These are phyloP conservation scores for Meghimatium bilineatum DNA, from an alignment of 2,888 invertebrate species.

Conservation along the genomic window DNA sequence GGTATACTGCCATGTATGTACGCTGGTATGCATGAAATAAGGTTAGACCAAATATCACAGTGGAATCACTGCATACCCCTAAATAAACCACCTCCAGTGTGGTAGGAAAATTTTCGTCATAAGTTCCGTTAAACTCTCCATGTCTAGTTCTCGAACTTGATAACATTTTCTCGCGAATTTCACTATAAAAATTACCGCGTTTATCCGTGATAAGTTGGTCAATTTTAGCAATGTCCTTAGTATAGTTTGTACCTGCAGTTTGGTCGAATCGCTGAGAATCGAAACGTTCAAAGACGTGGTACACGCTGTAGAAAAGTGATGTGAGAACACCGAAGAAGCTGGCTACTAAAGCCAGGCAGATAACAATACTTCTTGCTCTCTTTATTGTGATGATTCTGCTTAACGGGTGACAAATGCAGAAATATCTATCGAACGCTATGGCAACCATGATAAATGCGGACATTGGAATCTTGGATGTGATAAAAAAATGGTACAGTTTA, in stretches of 20 bases:
- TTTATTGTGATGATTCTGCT: slow-evolving; percentile 57
- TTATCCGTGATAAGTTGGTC: background rate
- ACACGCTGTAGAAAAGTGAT: slow-evolving; percentile 62
- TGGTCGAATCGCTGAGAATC: slow-evolving; percentile 27
- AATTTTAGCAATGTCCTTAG: background rate
- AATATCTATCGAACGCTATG: slow-evolving; percentile 73
- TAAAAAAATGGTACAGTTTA: slow-evolving; percentile 69
- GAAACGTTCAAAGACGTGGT: slow-evolving; percentile 40
- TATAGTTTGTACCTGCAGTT: slow-evolving; percentile 34
- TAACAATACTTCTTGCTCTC: slow-evolving; percentile 59
- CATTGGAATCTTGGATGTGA: slow-evolving; percentile 70
- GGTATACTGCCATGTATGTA: slow-evolving; percentile 70
- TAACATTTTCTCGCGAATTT: background rate
- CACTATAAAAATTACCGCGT: background rate
- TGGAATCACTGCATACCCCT: slow-evolving; percentile 65
- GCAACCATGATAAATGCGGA: slow-evolving; percentile 73
- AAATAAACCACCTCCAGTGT: slow-evolving; percentile 48
- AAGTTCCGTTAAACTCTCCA: background rate
- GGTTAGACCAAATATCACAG: slow-evolving; percentile 55
- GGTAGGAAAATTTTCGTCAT: background rate
- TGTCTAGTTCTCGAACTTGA: background rate
- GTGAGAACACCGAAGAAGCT: slow-evolving; percentile 61
- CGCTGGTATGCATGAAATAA: slow-evolving; percentile 70
- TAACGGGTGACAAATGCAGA: slow-evolving; percentile 73
- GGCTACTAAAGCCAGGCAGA: slow-evolving; percentile 57